phyloP scores from a whole-genome alignment of 2,113 vertebrate species.

The Monopterus albus region DNA sequence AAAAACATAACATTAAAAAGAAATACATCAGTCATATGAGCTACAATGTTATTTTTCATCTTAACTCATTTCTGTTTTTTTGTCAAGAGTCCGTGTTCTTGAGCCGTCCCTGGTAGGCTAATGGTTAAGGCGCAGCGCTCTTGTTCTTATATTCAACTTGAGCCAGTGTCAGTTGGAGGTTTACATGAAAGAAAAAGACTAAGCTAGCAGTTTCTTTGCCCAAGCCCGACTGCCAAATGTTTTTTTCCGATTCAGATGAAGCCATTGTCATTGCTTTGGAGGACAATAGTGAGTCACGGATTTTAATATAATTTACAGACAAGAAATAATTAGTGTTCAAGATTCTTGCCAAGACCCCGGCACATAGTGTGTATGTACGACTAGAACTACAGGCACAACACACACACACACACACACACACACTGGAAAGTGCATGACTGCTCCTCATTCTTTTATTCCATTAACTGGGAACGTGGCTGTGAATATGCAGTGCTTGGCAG shows the following conservation, averaged over 20 bases:
- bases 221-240: background rate
- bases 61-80: no score
- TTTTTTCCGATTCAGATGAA: constrained; percentile 17
- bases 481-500: constrained; percentile 27
- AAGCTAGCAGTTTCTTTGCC: constrained; percentile 9
- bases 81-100: no score
- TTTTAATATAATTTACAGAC: constrained; percentile 6
- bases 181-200: no score
- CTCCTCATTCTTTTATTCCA: constrained; percentile 40
- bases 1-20: no score
- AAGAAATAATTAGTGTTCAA: constrained; percentile 36
- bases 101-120: no score
- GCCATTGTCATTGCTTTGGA: no score
- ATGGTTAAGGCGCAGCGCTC: no score
- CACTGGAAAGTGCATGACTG: constrained; percentile 3
- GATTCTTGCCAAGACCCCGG: background rate
- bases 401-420: background rate
- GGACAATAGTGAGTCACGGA: background rate
- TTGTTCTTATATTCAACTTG: no score
- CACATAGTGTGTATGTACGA: background rate
- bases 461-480: constrained; percentile 39
- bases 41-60: no score
- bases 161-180: no score
- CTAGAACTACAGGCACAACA: background rate
- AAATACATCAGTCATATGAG: no score